phyloP scores from a whole-genome alignment of 2,113 vertebrate genomes.

The Crypturellus undulatus region DNA sequence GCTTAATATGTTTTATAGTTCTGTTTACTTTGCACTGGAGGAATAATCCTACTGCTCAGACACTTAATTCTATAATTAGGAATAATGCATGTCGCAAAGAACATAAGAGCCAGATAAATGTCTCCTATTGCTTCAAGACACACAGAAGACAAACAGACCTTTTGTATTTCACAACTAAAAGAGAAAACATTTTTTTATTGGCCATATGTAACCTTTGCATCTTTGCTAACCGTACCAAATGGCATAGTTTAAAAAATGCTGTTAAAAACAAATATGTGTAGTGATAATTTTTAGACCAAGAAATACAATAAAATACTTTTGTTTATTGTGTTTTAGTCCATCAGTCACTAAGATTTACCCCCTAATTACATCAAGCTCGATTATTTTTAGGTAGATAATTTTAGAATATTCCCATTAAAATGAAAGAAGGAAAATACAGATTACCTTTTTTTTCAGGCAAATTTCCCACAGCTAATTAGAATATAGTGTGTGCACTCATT shows the following conservation, averaged over 20 bases:
- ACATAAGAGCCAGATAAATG: slow-evolving; percentile 41
- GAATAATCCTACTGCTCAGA: slow-evolving; percentile 22
- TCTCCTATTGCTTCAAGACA: slow-evolving; percentile 45
- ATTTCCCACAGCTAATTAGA: neutral
- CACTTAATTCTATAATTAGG: slow-evolving; percentile 67
- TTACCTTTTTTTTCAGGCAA: neutral
- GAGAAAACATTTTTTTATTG: slow-evolving; percentile 13
- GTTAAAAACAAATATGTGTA: neutral
- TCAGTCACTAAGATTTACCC: slow-evolving; percentile 45
- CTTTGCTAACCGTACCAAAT: slow-evolving; percentile 21
- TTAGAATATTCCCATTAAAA: neutral
- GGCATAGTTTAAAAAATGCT: neutral
- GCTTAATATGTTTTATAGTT: slow-evolving; percentile 40
- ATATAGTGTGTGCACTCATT: neutral
- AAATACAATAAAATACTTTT: neutral
- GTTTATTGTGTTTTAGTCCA: slow-evolving; percentile 50
- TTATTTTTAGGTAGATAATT: neutral
- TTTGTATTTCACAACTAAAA: slow-evolving; percentile 14
- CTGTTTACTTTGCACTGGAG: slow-evolving; percentile 41
- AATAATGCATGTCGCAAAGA: slow-evolving; percentile 29
- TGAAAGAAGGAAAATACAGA: neutral
- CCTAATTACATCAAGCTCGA: neutral
- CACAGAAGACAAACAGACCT: neutral
- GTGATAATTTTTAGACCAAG: slow-evolving; percentile 14
- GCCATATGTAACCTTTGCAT: neutral